phyloP scores from a whole-genome alignment of 2,888 invertebrate species.

The Exocentrus adspersus region DNA sequence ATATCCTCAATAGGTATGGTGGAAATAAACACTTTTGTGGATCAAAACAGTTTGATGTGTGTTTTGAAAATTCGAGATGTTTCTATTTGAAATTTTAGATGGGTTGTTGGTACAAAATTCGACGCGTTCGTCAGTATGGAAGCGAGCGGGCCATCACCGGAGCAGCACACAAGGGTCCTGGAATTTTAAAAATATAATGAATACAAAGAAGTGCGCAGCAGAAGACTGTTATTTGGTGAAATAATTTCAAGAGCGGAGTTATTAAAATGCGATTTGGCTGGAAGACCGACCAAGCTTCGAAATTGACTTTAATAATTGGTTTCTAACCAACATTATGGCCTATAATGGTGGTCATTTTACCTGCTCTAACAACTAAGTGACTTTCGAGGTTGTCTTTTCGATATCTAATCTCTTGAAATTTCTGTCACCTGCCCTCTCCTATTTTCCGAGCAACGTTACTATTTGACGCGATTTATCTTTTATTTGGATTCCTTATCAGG shows the following conservation, averaged over 20 bases:
- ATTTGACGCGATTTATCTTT: conserved; percentile 21
- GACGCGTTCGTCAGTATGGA: too few species aligned
- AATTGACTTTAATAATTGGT: conserved; percentile 52
- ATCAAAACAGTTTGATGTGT: too few species aligned
- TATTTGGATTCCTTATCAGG: conserved; percentile 15
- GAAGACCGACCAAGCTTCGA: conserved; percentile 43
- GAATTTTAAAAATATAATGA: conserved; percentile 13
- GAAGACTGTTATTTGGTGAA: conserved; percentile 50
- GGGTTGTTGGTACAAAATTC: too few species aligned
- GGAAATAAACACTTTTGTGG: not conserved
- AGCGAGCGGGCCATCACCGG: not conserved
- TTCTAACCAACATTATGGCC: conserved; percentile 49
- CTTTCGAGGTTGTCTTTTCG: conserved; percentile 27
- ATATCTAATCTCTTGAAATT: conserved; percentile 26
- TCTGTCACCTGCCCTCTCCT: conserved; percentile 26
- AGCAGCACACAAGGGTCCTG: too few species aligned
- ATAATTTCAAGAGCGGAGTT: conserved; percentile 53
- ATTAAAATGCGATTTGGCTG: conserved; percentile 55
- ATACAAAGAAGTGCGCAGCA: conserved; percentile 34
- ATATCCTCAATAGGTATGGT: too few species aligned
- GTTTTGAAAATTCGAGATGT: too few species aligned
- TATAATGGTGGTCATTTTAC: conserved; percentile 45
- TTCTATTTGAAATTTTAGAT: too few species aligned
- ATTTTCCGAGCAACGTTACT: conserved; percentile 15
- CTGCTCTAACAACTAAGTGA: conserved; percentile 38